phyloP scores from a whole-genome alignment of 2,888 invertebrate genomes.

The Thymelicus sylvestris region DNA sequence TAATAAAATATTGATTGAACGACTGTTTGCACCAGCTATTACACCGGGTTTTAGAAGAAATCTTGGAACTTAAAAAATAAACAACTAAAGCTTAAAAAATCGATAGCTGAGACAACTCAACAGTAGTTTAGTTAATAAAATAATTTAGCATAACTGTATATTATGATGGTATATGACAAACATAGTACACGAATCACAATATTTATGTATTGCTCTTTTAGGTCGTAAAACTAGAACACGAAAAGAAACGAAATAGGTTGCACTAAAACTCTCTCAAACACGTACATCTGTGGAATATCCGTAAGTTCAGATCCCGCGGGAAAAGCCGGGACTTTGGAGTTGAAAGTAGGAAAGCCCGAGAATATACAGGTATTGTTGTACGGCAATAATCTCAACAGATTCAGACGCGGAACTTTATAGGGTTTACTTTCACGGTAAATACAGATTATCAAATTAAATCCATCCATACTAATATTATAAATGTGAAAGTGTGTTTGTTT shows the following conservation, averaged over 20 bases:
- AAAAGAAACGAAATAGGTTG: constrained; percentile 10
- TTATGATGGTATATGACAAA: not conserved
- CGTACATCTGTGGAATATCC: constrained; percentile 1
- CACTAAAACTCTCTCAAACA: constrained; percentile 4
- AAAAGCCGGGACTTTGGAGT: not conserved
- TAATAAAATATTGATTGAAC: too few relatives aligned
- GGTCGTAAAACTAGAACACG: constrained; percentile 5
- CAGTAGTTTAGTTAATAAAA: too few relatives aligned
- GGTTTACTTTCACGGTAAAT: not conserved
- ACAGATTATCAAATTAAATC: too few relatives aligned
- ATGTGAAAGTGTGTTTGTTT: too few relatives aligned
- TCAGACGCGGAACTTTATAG: not conserved
- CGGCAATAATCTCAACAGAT: not conserved
- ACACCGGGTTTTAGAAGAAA: too few relatives aligned
- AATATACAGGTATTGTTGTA: not conserved
- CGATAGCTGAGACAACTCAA: too few relatives aligned
- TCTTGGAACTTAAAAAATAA: too few relatives aligned
- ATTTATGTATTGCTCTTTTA: constrained; percentile 8
- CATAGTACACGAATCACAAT: not conserved
- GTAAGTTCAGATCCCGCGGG: not conserved
- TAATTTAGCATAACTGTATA: not conserved
- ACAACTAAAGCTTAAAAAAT: too few relatives aligned
- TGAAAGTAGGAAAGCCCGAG: not conserved
- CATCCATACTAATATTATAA: too few relatives aligned
- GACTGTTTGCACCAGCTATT: too few relatives aligned